Conservation (phyloP, 2,113 vertebrate species). For the Rhinopithecus roxellana region DNA sequence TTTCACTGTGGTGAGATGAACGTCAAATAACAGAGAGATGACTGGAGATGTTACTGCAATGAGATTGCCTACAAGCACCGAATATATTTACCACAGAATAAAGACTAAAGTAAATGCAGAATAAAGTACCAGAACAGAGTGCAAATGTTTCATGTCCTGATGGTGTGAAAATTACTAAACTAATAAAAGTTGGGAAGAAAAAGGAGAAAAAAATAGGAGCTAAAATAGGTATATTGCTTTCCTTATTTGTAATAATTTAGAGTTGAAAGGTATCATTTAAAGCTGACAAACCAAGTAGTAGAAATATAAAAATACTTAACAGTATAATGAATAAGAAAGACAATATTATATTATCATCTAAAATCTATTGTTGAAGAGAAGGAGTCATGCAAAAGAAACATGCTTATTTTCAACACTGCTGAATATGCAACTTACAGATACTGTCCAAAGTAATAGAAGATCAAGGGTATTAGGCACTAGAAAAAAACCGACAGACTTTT, state of each 20-base stretch:
- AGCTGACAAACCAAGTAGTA: not conserved
- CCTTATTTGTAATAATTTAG: conserved; percentile 9
- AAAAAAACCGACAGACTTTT: not conserved
- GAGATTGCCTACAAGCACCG: not conserved
- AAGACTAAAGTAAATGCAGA: not conserved
- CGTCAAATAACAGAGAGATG: not conserved
- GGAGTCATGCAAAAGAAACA: not conserved
- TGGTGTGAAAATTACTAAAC: not conserved
- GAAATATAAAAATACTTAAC: not conserved
- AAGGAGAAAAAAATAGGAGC: not conserved
- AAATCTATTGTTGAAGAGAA: conserved; percentile 11
- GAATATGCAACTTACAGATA: not conserved
- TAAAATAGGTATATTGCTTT: not conserved
- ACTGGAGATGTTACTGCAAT: not conserved
- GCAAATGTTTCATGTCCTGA: not conserved
- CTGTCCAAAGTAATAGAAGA: not conserved
- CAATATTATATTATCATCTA: not conserved
- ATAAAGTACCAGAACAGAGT: not conserved
- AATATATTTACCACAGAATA: conserved; percentile 3
- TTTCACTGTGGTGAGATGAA: not conserved
- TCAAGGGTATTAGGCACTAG: not conserved
- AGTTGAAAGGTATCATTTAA: conserved; percentile 21
- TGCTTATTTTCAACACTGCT: not conserved
- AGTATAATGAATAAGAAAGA: conserved; percentile 17
- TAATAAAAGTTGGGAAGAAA: conserved; percentile 12